These are phyloP conservation scores for Otolemur garnettii DNA, from an alignment of 2,113 vertebrate genomes.

Conservation along the genomic window DNA sequence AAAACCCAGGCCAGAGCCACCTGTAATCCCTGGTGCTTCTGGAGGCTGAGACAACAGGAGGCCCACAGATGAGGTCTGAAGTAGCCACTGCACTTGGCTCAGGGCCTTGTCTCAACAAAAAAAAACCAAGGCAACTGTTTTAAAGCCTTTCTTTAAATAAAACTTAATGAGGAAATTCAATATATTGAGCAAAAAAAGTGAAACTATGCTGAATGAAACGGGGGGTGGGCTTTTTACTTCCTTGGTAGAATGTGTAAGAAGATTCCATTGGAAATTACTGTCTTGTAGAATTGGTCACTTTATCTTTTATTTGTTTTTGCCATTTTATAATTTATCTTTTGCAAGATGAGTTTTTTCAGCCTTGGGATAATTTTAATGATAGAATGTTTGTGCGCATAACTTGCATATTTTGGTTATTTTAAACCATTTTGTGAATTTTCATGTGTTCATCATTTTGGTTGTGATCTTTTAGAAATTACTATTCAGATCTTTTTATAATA, in stretches of 20 bases:
- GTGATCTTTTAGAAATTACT: conserved; percentile 32
- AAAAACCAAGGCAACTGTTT: not conserved
- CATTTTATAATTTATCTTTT: conserved; percentile 40
- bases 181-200: not conserved
- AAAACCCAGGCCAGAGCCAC: too few relatives aligned
- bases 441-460: conserved; percentile 25
- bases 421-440: not conserved
- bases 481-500: conserved; percentile 14
- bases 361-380: not conserved
- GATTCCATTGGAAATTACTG: not conserved
- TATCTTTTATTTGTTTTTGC: not conserved
- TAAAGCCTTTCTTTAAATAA: conserved; percentile 8
- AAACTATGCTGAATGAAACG: not conserved
- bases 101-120: too few relatives aligned
- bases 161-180: not conserved
- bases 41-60: too few relatives aligned
- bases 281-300: not conserved
- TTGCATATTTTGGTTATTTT: conserved; percentile 41
- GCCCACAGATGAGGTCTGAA: too few relatives aligned
- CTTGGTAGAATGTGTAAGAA: not conserved
- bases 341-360: not conserved
- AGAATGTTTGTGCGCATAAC: conserved; percentile 13
- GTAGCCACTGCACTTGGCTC: too few relatives aligned
- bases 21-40: too few relatives aligned
- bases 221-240: not conserved